phyloP scores from a whole-genome alignment of 2,888 invertebrate genomes.

The Dasypolia templi region DNA sequence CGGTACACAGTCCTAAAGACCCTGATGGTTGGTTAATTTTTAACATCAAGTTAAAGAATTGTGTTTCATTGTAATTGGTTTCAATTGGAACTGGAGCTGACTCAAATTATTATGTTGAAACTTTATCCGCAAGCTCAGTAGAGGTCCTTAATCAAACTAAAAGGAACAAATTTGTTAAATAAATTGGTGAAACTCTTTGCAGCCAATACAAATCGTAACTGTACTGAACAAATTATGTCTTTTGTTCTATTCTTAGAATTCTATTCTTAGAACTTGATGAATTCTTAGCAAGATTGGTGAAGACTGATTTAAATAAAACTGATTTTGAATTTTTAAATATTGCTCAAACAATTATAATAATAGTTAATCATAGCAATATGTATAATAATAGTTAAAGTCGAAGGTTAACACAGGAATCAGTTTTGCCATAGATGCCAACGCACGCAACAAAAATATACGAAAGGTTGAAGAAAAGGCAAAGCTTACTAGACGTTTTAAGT shows the following conservation, averaged over 20 bases:
- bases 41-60: neutral
- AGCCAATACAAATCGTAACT: constrained; percentile 49
- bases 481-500: neutral
- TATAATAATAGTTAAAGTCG: no score
- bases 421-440: neutral
- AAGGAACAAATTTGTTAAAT: constrained; percentile 65
- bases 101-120: constrained; percentile 5
- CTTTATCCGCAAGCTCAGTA: constrained; percentile 16
- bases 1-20: neutral
- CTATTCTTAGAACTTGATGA: constrained; percentile 37
- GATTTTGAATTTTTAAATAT: neutral
- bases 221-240: constrained; percentile 51
- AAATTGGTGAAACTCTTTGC: constrained; percentile 67
- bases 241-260: no score
- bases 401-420: constrained; percentile 1
- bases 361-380: no score
- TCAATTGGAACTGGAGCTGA: neutral
- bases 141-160: constrained; percentile 54
- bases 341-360: neutral
- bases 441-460: neutral
- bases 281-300: constrained; percentile 33
- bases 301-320: neutral
- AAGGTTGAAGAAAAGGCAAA: constrained; percentile 8
- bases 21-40: no score
- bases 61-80: neutral